phyloP scores from a whole-genome alignment of 2,113 vertebrate genomes.

The Lagenorhynchus albirostris region DNA sequence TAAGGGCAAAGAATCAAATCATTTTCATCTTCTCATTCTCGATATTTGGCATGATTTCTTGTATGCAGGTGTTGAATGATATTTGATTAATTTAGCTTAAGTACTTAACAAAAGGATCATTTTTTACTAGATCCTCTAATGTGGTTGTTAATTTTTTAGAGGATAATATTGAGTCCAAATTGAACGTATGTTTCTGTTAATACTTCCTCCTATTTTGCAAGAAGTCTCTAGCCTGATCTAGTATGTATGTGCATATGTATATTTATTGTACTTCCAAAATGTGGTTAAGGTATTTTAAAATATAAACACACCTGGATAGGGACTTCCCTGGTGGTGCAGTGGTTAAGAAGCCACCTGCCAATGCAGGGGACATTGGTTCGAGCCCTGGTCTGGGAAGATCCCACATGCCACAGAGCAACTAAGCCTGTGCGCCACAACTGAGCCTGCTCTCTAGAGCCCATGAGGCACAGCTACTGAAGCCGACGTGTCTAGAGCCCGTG shows the following conservation, averaged over 20 bases:
- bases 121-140: constrained; percentile 1
- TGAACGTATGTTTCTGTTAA: background rate
- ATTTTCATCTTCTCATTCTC: background rate
- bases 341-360: too few species aligned
- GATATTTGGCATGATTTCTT: background rate
- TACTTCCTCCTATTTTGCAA: background rate
- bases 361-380: too few species aligned
- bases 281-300: background rate
- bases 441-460: too few species aligned
- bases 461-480: too few species aligned
- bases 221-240: background rate
- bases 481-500: too few species aligned
- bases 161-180: background rate
- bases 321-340: too few species aligned
- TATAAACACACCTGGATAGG: background rate
- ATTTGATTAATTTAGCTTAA: background rate
- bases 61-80: background rate
- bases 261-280: background rate
- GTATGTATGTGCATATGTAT: background rate
- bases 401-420: too few species aligned
- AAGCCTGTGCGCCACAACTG: too few species aligned
- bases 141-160: background rate
- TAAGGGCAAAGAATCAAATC: background rate
- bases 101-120: background rate
- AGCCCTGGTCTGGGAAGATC: too few species aligned